A percentile compares a stretch with the other conserved stretches of the same genome.
Conservation (phyloP, 2,113 vertebrate species). For the Baryphthengus martii region DNA sequence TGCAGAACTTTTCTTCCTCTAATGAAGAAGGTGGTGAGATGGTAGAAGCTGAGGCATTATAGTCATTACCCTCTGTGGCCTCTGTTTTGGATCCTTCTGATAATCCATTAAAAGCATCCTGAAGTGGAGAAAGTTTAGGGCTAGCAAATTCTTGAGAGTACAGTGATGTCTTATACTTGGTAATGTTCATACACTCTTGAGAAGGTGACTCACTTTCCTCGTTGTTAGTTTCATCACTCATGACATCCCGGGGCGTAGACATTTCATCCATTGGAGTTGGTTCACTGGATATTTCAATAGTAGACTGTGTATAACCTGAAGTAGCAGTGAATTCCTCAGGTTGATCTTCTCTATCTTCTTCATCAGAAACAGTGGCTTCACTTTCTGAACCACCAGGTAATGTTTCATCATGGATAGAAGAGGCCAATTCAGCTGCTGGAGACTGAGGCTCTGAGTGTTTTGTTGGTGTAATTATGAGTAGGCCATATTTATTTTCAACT, state of each 20-base stretch:
- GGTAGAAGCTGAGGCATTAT: conserved; percentile 88
- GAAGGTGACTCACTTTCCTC: conserved; percentile 87
- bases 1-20: conserved; percentile 87
- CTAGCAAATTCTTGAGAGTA: conserved; percentile 77
- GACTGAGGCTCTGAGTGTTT: conserved; percentile 80
- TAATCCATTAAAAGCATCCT: conserved; percentile 74
- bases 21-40: conserved; percentile 90
- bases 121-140: conserved; percentile 75
- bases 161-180: conserved; percentile 75
- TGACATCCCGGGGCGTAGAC: conserved; percentile 89
- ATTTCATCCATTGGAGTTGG: conserved; percentile 95
- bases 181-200: conserved; percentile 80
- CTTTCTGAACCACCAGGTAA: conserved; percentile 85
- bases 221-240: conserved; percentile 91
- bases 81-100: conserved; percentile 86
- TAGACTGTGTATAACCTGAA: conserved; percentile 90
- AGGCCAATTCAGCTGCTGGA: conserved; percentile 76
- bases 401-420: conserved; percentile 87
- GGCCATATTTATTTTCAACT: conserved; percentile 65
- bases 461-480: conserved; percentile 67
- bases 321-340: conserved; percentile 89
- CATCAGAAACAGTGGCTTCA: conserved; percentile 86
- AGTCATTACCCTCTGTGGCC: conserved; percentile 89
- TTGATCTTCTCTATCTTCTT: conserved; percentile 87
- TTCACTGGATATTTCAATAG: conserved; percentile 91